Base-by-base conservation (phyloP, 2,797 vertebrate species). In the Malurus splendens region DNA sequence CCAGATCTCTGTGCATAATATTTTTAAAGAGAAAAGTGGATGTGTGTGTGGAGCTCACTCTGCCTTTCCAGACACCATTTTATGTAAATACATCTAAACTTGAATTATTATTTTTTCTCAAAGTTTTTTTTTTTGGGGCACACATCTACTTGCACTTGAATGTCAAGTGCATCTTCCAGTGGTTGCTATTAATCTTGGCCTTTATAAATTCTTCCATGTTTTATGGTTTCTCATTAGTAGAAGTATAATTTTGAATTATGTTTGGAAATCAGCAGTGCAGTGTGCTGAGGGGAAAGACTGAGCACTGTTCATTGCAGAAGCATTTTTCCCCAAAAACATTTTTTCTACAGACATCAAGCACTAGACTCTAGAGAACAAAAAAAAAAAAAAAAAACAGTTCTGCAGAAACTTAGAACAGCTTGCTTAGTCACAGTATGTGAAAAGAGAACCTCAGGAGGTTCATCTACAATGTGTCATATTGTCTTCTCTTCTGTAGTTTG, bases 141-240 rank as follows among this genome's bases (percentile, higher is more conserved):
- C 16, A 23, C 12, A 28, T 47, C 11, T 32, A 71, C 85, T 82
- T 93, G 56, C 76, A 54, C 90, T 75, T 91, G 52, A 94, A 91
- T 93, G 84, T 90, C 86, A 92, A 93, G 82, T 73, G 48, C 52
- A 42, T 80, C 44, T 70, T 82, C 61, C 41, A 81, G 38, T 66
- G 55, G 60, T 78, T 60, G 39, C 81, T 89, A 51, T 72, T 89
- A 60, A 75, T 90, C 44, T 86, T 91, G 84, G 65, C 39, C 51
- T 86, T 82, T 74, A 18, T 57, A 54, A 12, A 3, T 75, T 84
- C 44, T 89, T 82, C 67, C 2, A 1, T 68, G 45, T 67, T 87
- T 91, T 68, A 39, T 10, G 5, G 50, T 72, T 92, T 91, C 45
- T 0, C 1, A 48, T 78, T 75, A 66, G 48, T 41, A 78, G 28